Conservation (phyloP, 37 sponge, comb jelly and placozoan genomes). For the Amphimedon queenslandica region DNA sequence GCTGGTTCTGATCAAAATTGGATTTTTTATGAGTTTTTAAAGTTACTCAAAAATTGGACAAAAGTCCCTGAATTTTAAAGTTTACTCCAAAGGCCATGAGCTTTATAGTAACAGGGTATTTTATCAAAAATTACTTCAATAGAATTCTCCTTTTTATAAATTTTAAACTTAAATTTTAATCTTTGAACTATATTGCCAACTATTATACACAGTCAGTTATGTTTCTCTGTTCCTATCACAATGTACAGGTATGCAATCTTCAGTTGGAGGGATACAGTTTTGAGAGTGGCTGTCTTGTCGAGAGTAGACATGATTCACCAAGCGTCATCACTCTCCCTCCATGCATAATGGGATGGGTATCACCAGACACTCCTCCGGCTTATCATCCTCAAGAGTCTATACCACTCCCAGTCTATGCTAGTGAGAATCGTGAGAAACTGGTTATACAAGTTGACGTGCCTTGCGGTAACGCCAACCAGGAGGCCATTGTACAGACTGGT, state of each 20-base stretch:
- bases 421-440: constrained; percentile 44
- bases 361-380: constrained; percentile 54
- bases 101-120: no score
- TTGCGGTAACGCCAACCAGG: constrained; percentile 5
- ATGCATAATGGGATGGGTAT: constrained; percentile 86
- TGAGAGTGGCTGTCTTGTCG: constrained; percentile 72
- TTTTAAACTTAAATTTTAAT: no score
- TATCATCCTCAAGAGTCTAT: constrained; percentile 45
- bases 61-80: no score
- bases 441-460: constrained; percentile 71
- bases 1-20: no score
- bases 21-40: no score
- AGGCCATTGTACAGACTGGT: constrained; percentile 42
- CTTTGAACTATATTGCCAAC: no score
- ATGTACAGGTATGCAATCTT: constrained; percentile 72
- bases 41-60: no score
- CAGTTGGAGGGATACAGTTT: constrained; percentile 86
- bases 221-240: no score
- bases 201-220: neutral
- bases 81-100: no score
- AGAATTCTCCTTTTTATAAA: no score
- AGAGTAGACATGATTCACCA: constrained; percentile 73
- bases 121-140: no score
- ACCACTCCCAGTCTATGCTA: constrained; percentile 62
- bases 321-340: constrained; percentile 59